A percentile compares a stretch with the other conserved stretches of the same genome.
Conservation (phyloP, 2,113 vertebrate species). For the Rhinichthys klamathensis region DNA sequence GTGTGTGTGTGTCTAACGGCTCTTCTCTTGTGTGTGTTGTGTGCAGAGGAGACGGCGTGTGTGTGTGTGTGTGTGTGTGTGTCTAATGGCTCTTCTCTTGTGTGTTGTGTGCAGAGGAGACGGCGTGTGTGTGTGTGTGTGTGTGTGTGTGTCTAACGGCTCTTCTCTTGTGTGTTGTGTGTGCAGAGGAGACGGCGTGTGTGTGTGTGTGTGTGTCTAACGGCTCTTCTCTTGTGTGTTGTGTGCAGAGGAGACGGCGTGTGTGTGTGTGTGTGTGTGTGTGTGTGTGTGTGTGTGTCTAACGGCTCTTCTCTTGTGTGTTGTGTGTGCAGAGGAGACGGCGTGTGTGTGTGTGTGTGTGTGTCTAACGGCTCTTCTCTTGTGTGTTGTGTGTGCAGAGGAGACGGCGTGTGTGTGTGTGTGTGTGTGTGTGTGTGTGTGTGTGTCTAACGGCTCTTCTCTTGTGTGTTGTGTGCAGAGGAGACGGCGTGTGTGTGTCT, state of each 20-base stretch:
- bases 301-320: conserved; percentile 10
- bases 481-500: conserved; percentile 33
- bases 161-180: conserved; percentile 12
- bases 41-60: conserved; percentile 33
- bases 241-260: conserved; percentile 26
- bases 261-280: no score
- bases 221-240: background rate
- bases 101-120: conserved; percentile 33
- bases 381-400: conserved; percentile 27
- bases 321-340: conserved; percentile 29
- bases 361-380: background rate
- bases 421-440: background rate
- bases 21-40: conserved; percentile 12
- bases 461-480: conserved; percentile 25
- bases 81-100: background rate
- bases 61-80: background rate
- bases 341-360: conserved; percentile 10
- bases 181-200: conserved; percentile 33
- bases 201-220: conserved; percentile 8
- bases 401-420: conserved; percentile 33
- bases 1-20: background rate
- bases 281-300: background rate
- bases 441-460: background rate
- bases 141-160: background rate
- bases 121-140: conserved; percentile 9